A percentile compares a stretch with the other conserved stretches of the same genome.
These are phyloP conservation scores for Sitobion miscanthi DNA, from an alignment of 1,140 invertebrate species.

Conservation along the genomic window DNA sequence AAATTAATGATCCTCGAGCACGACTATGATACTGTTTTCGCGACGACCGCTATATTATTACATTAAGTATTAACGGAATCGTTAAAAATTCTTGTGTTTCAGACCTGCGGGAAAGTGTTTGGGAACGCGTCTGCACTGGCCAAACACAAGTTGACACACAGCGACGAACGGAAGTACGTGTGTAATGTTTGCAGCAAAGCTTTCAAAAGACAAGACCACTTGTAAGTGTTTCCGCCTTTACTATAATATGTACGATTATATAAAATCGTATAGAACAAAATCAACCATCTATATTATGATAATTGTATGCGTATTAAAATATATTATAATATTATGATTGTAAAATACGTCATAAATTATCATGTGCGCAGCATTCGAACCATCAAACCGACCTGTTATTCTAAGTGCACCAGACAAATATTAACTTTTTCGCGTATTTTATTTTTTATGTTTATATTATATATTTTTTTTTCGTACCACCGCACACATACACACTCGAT, in stretches of 20 bases:
- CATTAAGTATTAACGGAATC: not conserved
- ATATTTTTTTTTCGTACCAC: not conserved
- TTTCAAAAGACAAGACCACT: constrained; percentile 97
- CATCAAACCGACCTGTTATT: constrained; percentile 2
- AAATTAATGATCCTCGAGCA: not conserved
- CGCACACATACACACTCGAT: not conserved
- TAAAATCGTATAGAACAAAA: not conserved
- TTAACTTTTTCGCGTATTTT: not conserved
- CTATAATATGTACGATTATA: too few species aligned
- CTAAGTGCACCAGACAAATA: not conserved
- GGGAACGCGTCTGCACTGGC: constrained; percentile 96
- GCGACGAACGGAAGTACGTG: constrained; percentile 95
- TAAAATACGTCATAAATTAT: not conserved
- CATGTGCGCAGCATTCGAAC: not conserved
- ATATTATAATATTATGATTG: not conserved
- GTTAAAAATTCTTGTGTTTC: constrained; percentile 62
- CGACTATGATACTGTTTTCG: not conserved
- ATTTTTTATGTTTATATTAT: not conserved
- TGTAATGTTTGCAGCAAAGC: constrained; percentile 95
- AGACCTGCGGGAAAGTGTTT: constrained; percentile 95
- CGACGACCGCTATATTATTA: not conserved
- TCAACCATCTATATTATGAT: not conserved
- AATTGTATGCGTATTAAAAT: not conserved
- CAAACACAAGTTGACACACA: constrained; percentile 97
- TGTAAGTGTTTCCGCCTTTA: constrained; percentile 76